Base-by-base conservation (phyloP, 2,888 invertebrate species). In the Drosophila yooni region DNA sequence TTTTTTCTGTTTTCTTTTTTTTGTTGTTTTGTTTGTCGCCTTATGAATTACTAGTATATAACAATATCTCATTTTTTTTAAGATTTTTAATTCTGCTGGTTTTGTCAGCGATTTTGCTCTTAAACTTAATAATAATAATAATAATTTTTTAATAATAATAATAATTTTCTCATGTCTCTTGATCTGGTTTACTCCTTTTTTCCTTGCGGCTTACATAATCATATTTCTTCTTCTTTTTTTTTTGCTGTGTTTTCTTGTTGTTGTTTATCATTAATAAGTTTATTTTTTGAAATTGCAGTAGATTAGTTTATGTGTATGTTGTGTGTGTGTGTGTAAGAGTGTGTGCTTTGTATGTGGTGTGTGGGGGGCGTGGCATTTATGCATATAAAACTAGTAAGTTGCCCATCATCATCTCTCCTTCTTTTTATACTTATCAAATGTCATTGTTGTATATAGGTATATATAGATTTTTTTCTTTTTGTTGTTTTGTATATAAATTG, bases 11-110 rank as follows among this genome's bases (percentile, higher is more conserved):
- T 77, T 76, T 74, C 63, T 74, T 72, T 79, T 65, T 80, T 68
- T 86, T 79, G 68, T 74, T 86, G 81, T 88, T 90, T 86, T 87
- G 86, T 86, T 83, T 88, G 88, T 88, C 79, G 88, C 84, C 88
- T 86, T 91, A 91, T 84, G 85, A 89, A 84, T 91, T 91, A 91
- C 91, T 92, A 92, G 90, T 91, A 91, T 91, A 91, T 92, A 91
- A 91, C 91, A 91, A 88, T 87, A 88, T 88, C 85, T 91, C 91
- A 83, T 91, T 91, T 91, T 83, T 84, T 78, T 84, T 88, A 89
- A 83, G 90, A 84, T 91, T 91, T 91, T 86, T 82, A 81, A 81
- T 86, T 91, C 83, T 91, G 92, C 91, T 90, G 87, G 90, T 90
- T 86, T 87, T 91, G 89, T 91, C 91, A 92, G 92, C 91, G 80